Evolutionary conservation across 2,888 invertebrate species (phyloP).

Genomic region (Parapristionchus giblindavisi): DNA sequence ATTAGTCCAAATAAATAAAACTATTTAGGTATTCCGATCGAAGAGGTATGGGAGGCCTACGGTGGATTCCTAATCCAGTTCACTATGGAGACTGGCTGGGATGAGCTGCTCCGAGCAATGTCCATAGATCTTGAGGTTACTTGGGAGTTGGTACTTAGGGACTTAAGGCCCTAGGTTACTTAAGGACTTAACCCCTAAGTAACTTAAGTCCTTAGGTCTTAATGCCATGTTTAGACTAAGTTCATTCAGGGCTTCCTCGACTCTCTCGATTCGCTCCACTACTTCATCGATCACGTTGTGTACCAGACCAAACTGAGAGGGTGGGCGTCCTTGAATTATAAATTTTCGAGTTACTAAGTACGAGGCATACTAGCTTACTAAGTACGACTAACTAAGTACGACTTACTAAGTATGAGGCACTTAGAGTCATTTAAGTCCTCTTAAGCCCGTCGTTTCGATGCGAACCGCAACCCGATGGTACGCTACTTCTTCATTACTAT

Average conservation of each 20-base stretch:
- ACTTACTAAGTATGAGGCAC: no score
- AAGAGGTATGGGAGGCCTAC: slow-evolving; percentile 69
- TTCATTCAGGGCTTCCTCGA: slow-evolving; percentile 82
- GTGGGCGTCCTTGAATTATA: not conserved
- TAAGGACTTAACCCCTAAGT: not conserved
- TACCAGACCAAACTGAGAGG: slow-evolving; percentile 67
- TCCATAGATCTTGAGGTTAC: slow-evolving; percentile 64
- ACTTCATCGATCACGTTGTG: slow-evolving; percentile 67
- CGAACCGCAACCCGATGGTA: slow-evolving; percentile 62
- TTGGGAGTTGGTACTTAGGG: not conserved
- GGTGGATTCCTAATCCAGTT: slow-evolving; percentile 69
- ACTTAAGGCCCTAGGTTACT: not conserved
- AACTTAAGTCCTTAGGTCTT: not conserved
- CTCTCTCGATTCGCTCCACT: slow-evolving; percentile 92
- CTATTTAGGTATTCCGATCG: slow-evolving; percentile 60
- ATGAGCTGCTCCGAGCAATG: slow-evolving; percentile 67
- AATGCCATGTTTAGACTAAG: slow-evolving; percentile 37
- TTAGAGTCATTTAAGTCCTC: no score
- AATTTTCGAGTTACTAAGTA: not conserved
- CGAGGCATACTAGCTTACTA: no score
- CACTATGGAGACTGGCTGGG: slow-evolving; percentile 70
- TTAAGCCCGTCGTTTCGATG: slow-evolving; percentile 64
- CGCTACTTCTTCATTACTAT: slow-evolving; percentile 89
- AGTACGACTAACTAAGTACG: no score
- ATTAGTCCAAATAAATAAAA: no score